Base-by-base conservation (phyloP, 2,797 vertebrate species). In the Nannoperca australis region DNA sequence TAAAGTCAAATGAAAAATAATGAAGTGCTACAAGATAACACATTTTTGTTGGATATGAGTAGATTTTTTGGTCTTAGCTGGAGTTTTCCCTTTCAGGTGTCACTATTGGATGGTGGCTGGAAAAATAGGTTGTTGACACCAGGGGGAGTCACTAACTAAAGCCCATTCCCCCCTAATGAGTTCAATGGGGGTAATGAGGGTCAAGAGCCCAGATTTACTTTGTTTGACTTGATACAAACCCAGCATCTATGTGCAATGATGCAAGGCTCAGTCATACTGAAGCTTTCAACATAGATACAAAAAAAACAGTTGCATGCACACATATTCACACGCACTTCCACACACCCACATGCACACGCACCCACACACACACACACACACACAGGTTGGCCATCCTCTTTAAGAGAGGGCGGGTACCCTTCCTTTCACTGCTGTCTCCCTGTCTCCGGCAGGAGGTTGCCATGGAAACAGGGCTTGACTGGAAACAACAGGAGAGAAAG, bases 381-480 rank as follows among this genome's bases (percentile, higher is more conserved):
- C 88, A 90, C 93, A 95, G 94, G 94, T 95, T 94, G 91, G 90
- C 93, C 93, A 94, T 94, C 94, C 92, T 94, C 90, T 91, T 92
- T 91, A 87, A 92, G 92, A 93, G 94, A 92, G 93, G 94, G 93
- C 89, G 92, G 93, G 89, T 91, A 92, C 89, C 90, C 92, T 95
- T 95, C 94, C 93, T 95, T 94, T 94, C 93, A 94, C 88, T 91
- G 93, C 94, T 92, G 92, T 94, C 93, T 95, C 93, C 91, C 93
- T 89, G 92, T 95, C 93, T 95, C 94, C 84, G 82, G 91, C 90
- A 92, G 92, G 81, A 90, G 93, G 95, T 96, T 96, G 85, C 95
- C 94, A 96, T 96, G 95, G 95, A 96, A 96, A 96, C 95, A 95
- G 93, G 95, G 94, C 92, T 93, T 94, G 95, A 95, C 94, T 96